Percentiles rank a stretch among this genome's conserved stretches.
These are phyloP conservation scores for Hormaphis cornu DNA, from an alignment of 1,140 invertebrate species.

Conservation along the genomic window DNA sequence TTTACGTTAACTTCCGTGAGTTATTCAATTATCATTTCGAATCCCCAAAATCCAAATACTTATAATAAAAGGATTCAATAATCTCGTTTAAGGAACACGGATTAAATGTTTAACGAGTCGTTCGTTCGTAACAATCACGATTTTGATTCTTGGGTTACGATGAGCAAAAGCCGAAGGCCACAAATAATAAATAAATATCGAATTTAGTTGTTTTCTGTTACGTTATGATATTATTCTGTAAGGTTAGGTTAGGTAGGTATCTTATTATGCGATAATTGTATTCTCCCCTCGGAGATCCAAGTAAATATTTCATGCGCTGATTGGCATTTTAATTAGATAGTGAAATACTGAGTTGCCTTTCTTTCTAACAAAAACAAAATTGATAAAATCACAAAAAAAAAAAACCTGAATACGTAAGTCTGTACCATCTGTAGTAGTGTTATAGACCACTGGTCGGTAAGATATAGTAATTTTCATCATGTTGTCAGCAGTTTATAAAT, in stretches of 20 bases:
- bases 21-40: conserved; percentile 1
- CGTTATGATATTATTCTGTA: too few species aligned
- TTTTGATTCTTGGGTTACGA: too few species aligned
- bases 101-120: neutral
- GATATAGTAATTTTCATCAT: too few species aligned
- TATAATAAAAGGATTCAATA: neutral
- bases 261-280: too few species aligned
- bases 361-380: neutral
- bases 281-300: neutral
- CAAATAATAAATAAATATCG: too few species aligned
- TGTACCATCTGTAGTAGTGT: too few species aligned
- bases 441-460: too few species aligned
- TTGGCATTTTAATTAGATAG: neutral
- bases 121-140: neutral
- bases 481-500: too few species aligned
- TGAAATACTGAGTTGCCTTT: neutral
- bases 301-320: neutral
- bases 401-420: too few species aligned
- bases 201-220: too few species aligned
- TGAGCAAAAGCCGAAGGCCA: too few species aligned
- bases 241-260: too few species aligned
- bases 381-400: neutral
- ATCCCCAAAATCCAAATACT: neutral
- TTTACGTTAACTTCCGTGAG: neutral
- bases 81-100: neutral